Conservation (phyloP, 1,140 invertebrate species). For the Drosophila kurseongensis region DNA sequence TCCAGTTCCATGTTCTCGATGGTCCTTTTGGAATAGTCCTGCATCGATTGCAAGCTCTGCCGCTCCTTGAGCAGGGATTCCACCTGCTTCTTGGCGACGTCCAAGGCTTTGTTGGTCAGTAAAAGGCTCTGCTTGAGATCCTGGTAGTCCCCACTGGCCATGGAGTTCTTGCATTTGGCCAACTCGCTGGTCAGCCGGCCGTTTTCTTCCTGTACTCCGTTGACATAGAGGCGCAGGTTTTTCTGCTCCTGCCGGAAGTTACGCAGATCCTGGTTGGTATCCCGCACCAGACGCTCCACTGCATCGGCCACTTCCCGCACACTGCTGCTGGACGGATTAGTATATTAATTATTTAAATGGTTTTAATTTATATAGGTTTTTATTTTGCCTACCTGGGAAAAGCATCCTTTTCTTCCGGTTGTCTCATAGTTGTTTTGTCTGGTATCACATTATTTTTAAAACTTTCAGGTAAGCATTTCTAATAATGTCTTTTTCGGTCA, state of each 20-base stretch:
- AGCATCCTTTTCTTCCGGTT: conserved; percentile 36
- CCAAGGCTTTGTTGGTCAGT: conserved; percentile 55
- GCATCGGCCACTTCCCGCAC: conserved; percentile 32
- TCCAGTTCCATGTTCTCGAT: conserved; percentile 71
- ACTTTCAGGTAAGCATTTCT: too few species aligned
- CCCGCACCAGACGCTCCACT: conserved; percentile 49
- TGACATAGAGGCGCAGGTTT: conserved; percentile 34
- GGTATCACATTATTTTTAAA: not conserved
- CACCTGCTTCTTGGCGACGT: conserved; percentile 56
- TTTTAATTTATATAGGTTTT: not conserved
- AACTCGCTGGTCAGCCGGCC: conserved; percentile 28
- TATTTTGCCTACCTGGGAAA: conserved; percentile 31
- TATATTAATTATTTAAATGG: too few species aligned
- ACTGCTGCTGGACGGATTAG: conserved; percentile 3
- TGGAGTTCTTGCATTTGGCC: conserved; percentile 17
- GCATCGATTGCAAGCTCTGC: conserved; percentile 27
- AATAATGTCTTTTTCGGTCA: too few species aligned
- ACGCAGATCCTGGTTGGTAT: conserved; percentile 54
- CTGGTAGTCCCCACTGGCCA: conserved; percentile 5
- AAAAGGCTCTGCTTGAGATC: conserved; percentile 38
- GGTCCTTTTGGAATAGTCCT: conserved; percentile 54
- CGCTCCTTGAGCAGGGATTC: conserved; percentile 56
- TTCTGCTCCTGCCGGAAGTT: conserved; percentile 46
- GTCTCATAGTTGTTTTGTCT: conserved; percentile 39
- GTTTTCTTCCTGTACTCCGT: conserved; percentile 59